Evolutionary conservation across 2,797 vertebrate genomes (phyloP).

Genomic region (Cuculus canorus): DNA sequence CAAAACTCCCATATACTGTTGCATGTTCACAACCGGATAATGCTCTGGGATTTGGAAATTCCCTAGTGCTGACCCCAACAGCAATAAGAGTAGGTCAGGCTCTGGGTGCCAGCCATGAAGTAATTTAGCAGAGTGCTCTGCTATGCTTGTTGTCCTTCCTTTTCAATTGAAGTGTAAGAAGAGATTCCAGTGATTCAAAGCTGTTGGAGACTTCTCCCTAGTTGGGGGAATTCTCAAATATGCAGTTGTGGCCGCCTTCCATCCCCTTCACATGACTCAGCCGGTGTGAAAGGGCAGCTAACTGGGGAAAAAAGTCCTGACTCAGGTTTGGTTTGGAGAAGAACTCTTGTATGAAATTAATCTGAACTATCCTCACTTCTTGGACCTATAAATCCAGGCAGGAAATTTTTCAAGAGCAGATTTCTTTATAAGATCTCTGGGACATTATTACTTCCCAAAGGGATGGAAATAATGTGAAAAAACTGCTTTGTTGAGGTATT

Average conservation of each 20-base stretch:
- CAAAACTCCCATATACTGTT: not conserved
- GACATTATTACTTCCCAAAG: slow-evolving; percentile 51
- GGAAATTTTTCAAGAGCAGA: slow-evolving; percentile 46
- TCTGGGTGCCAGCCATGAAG: not conserved
- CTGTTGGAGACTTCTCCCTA: not conserved
- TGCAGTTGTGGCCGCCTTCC: not conserved
- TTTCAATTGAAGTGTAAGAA: not conserved
- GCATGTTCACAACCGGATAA: not conserved
- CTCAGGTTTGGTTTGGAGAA: not conserved
- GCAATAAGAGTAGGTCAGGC: not conserved
- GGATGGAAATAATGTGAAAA: slow-evolving; percentile 33
- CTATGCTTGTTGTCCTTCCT: not conserved
- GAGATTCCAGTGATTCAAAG: not conserved
- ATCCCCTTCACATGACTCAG: not conserved
- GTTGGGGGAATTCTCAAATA: not conserved
- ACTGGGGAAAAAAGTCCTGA: not conserved
- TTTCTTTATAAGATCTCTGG: slow-evolving; percentile 53
- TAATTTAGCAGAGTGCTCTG: not conserved
- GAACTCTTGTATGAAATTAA: slow-evolving; percentile 37
- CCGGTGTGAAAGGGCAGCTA: not conserved
- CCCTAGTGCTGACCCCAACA: not conserved
- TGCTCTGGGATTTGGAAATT: not conserved
- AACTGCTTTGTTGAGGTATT: slow-evolving; percentile 51
- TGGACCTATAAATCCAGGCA: slow-evolving; percentile 42
- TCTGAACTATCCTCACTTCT: slow-evolving; percentile 62